Base-by-base conservation (phyloP, 2,797 vertebrate species). In the Bradypodion ventrale region DNA sequence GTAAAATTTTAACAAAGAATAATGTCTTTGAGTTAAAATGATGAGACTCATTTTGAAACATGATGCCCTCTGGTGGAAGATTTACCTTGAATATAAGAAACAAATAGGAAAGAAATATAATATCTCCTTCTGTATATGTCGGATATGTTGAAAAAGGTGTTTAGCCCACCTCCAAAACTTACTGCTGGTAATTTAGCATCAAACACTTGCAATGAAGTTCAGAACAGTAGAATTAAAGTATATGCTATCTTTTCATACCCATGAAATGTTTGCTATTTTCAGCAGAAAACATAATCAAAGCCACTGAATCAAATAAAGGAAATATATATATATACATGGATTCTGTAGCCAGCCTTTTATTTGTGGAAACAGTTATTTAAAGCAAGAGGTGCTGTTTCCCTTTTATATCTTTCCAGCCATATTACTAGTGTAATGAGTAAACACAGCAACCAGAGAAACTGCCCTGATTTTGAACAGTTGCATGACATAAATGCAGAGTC, bases 61-160 rank as follows among this genome's bases (percentile, higher is more conserved):
- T 70, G 89, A 91, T 93, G 91, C 91, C 89, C 89, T 79, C 88
- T 92, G 82, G 87, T 94, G 90, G 91, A 92, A 90, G 84, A 69
- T 74, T 77, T 85, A 63, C 65, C 82, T 40, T 70, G 69, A n/a
- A 79, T 44, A 42, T 85, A 84, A 42, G 76, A 52, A 73, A 46
- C 77, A 59, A 77, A 5, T 25, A 82, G 29, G 68, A 7, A 32
- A 75, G 78, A 25, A 79, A 37, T 32, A 60, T 2, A 44, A 78
- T 77, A 82, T 73, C 8, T 60, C 25, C 10, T 87, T 29, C 73
- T 32, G 5, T 72, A 9, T 8, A 32, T 46, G 27, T 87, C 83
- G 83, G 88, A 74, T 72, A 52, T 21, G 60, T 23, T 10, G 29
- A 87, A 92, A 72, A 81, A 56, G 82, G 78, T n/a, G 75, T 65